These are phyloP conservation scores for Ditula angustiorana DNA, from an alignment of 2,888 invertebrate species.

Conservation along the genomic window DNA sequence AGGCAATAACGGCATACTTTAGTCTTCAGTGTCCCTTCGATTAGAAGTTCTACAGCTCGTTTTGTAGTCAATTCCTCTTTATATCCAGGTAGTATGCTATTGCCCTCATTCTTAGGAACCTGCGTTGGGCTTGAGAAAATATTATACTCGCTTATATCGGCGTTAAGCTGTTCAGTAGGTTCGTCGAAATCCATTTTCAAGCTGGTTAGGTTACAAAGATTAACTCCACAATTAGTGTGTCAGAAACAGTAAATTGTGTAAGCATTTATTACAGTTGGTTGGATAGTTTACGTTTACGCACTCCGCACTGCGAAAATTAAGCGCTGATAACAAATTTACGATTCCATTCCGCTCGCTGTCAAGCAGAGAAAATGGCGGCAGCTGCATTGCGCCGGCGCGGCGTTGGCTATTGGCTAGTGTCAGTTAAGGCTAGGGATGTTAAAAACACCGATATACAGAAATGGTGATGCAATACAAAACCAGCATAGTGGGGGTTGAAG, in stretches of 20 bases:
- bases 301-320: slow-evolving; percentile 11
- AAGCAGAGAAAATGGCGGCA: slow-evolving; percentile 39
- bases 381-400: slow-evolving; percentile 28
- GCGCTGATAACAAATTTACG: slow-evolving; percentile 11
- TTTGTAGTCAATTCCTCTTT: slow-evolving; percentile 61
- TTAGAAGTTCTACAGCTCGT: slow-evolving; percentile 65
- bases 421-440: too few relatives aligned
- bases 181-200: slow-evolving; percentile 26
- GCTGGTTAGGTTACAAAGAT: slow-evolving; percentile 24
- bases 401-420: slow-evolving; percentile 22
- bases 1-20: slow-evolving; percentile 75
- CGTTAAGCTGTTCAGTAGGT: slow-evolving; percentile 22
- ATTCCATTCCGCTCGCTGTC: slow-evolving; percentile 24
- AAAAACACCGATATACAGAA: too few relatives aligned
- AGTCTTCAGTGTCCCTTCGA: slow-evolving; percentile 63
- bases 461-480: too few relatives aligned
- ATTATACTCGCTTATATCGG: slow-evolving; percentile 2
- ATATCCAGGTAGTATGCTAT: not conserved
- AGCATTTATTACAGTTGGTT: not conserved
- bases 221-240: slow-evolving; percentile 17
- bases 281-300: not conserved
- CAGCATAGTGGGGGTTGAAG: too few relatives aligned
- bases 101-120: not conserved
- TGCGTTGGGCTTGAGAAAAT: slow-evolving; percentile 2
- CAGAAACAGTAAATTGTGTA: not conserved